These are phyloP conservation scores for Acanthococcus lagerstroemiae DNA, from an alignment of 2,888 invertebrate genomes.

Conservation along the genomic window DNA sequence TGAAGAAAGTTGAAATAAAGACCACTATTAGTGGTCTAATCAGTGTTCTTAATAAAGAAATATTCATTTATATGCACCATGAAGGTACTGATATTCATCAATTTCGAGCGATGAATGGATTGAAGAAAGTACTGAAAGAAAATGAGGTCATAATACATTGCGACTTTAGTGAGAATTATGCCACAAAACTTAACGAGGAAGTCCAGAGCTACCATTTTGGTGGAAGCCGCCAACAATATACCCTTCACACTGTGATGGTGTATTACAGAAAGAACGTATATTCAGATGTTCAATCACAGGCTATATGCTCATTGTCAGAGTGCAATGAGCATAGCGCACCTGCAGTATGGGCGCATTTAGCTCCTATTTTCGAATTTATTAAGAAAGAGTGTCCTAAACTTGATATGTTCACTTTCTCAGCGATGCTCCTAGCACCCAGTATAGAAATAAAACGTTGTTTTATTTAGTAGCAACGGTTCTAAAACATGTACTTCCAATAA, in stretches of 20 bases:
- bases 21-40: background rate
- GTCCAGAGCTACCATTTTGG: constrained; percentile 38
- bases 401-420: constrained; percentile 34
- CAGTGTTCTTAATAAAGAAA: background rate
- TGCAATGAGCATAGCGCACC: constrained; percentile 37
- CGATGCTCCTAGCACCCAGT: constrained; percentile 39
- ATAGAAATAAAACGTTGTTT: constrained; percentile 38
- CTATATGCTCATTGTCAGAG: constrained; percentile 35
- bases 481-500: constrained; percentile 11
- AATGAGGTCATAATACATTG: constrained; percentile 32
- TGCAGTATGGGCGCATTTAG: constrained; percentile 38
- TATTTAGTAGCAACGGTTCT: constrained; percentile 13
- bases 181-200: constrained; percentile 36
- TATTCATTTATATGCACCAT: background rate
- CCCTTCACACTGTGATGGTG: constrained; percentile 37
- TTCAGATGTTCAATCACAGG: background rate
- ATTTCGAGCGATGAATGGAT: background rate
- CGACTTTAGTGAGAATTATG: constrained; percentile 38
- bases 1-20: background rate
- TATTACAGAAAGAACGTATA: background rate
- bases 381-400: constrained; percentile 21
- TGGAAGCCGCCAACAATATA: constrained; percentile 36
- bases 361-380: constrained; percentile 22
- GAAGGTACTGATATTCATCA: background rate
- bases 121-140: background rate